Percentiles rank a stretch among this genome's conserved stretches.
Evolutionary conservation across 2,113 vertebrate species (phyloP).

Genomic region (Pyrgilauda ruficollis): DNA sequence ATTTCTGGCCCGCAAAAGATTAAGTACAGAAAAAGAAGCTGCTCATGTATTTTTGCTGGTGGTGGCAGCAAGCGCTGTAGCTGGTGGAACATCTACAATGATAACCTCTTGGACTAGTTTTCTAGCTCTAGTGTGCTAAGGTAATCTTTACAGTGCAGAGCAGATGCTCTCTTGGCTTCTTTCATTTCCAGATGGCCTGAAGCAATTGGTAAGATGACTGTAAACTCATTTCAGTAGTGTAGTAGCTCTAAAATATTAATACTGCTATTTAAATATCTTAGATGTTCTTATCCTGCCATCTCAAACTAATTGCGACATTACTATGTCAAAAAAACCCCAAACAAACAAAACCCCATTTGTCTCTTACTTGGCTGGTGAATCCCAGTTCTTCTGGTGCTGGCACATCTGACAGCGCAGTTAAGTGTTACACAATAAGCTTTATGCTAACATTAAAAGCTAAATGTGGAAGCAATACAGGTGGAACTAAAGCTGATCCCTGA

Average conservation of each 20-base stretch:
- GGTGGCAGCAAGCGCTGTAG: not conserved
- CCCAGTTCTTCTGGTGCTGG: constrained; percentile 4
- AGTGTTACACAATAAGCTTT: not conserved
- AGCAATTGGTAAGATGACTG: constrained; percentile 49
- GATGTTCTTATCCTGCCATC: constrained; percentile 64
- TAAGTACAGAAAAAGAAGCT: not conserved
- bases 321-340: constrained; percentile 55
- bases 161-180: constrained; percentile 56
- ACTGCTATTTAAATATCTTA: constrained; percentile 52
- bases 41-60: not conserved
- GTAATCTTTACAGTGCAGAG: constrained; percentile 17
- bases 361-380: constrained; percentile 45
- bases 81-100: not conserved
- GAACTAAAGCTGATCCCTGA: not conserved
- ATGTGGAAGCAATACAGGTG: not conserved
- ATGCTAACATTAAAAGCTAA: not conserved
- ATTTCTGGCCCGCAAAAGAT: not conserved
- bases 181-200: constrained; percentile 54
- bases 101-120: constrained; percentile 5
- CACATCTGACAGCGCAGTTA: not conserved
- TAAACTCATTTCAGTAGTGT: constrained; percentile 45
- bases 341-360: constrained; percentile 57
- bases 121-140: not conserved
- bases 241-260: constrained; percentile 59
- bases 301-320: constrained; percentile 64